Evolutionary conservation across 1,140 invertebrate species (phyloP), one percentile per base, ranked within the genome.

Genomic region (Potamilus streckersoni): DNA sequence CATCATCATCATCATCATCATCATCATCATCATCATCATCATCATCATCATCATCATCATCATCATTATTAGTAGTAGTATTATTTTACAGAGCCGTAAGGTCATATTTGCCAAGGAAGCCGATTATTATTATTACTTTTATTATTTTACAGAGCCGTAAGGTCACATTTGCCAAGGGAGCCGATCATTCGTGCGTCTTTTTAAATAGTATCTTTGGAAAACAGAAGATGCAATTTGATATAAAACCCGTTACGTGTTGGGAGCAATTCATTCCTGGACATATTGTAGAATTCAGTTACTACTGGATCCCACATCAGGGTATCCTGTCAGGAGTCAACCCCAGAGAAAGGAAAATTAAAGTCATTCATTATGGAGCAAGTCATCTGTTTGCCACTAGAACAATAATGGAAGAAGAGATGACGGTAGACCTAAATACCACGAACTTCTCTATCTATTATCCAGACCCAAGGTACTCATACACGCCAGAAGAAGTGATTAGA

Each of bases 331-430:
- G 65, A 4, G 23, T 38, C 8, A 58, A 76, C 57, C 63, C 71
- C 56, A 67, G 49, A 8, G 5, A 27, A 23, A 71, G 67, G 31
- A 71, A 14, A 61, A 76, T 76, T 17, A 76, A 31, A 2, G 69
- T 76, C 11, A 68, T 76, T 60, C 74, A 76, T 69, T 76, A 76
- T 61, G 74, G 74, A 60, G 49, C 74, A n/a, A 15, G n/a, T 15
- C 61, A 71, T 59, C 20, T 76, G 11, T 76, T 76, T 31, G 69
- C 74, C 5, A 69, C 73, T 55, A 55, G 73, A 68, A 74, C 66
- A 11, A 69, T 74, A 17, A 69, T 62, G 57, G 73, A 74, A 49
- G 73, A 74, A 15, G 56, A 19, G 13, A 68, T 74, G 38, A 49
- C 59, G 57, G 27, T 74, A 8, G 58, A 74, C 66, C 19, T 74